phyloP scores from a whole-genome alignment of 2,113 vertebrate genomes.

The Panthera uncia region DNA sequence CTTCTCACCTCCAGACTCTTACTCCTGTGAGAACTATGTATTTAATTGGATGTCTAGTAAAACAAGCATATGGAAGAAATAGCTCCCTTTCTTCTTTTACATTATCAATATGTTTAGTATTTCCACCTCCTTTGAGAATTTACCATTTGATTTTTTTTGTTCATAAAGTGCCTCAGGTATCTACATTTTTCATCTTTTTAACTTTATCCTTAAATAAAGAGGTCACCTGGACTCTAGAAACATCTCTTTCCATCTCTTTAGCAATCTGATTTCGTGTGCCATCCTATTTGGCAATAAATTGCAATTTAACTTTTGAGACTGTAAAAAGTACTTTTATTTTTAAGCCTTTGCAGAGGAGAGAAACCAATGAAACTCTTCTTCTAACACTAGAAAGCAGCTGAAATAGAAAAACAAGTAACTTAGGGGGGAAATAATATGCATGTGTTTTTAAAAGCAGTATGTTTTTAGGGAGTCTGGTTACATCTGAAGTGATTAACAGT shows the following conservation, averaged over 20 bases:
- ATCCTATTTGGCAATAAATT: neutral
- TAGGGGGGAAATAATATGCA: neutral
- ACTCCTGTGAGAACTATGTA: neutral
- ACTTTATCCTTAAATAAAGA: neutral
- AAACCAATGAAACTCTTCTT: neutral
- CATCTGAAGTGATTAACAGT: neutral
- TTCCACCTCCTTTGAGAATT: conserved; percentile 8
- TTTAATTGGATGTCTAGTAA: conserved; percentile 3
- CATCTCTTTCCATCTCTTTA: neutral
- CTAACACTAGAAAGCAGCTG: neutral
- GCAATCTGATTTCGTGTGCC: neutral
- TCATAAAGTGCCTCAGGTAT: neutral
- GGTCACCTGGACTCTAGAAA: neutral
- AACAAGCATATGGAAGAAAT: neutral
- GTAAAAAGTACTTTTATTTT: neutral
- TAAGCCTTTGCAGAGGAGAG: neutral
- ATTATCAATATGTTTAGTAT: neutral
- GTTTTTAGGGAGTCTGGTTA: neutral
- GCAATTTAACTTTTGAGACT: neutral
- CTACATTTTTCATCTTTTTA: neutral
- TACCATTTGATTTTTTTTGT: neutral
- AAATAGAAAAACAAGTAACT: neutral
- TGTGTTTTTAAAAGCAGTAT: neutral
- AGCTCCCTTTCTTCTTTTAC: neutral
- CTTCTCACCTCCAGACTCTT: neutral